Base-by-base conservation (phyloP, 2,888 invertebrate species). In the Nephrotoma guestfalica region DNA sequence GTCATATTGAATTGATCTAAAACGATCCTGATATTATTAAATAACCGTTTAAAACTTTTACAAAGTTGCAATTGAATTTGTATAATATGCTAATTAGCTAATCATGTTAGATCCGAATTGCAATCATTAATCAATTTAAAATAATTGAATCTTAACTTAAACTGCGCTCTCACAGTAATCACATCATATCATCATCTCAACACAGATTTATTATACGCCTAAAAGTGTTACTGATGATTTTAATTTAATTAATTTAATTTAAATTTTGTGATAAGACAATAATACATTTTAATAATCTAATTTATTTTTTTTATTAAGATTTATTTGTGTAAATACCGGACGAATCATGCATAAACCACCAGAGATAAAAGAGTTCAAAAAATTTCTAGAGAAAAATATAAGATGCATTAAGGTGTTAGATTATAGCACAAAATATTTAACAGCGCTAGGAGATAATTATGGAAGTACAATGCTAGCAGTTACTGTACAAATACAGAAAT, bases 371-470 rank as follows among this genome's bases (percentile, higher is more conserved):
- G 89, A 91, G 87, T 88, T 91, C 7, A 83, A 88, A 5, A 87
- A 88, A 51, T 89, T 91, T 15, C 88, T 91, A 57, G 89, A 90
- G 30, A 89, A 89, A 6, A 87, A 90, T 87, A 87, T 91, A 41
- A 88, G 89, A 9, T 89, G 89, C 7, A 88, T 87, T 0, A 89
- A 89, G 87, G 88, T 93, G 1, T 87, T 91, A 1, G 90, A 92
- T 0, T 91, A 92, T 87, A 89, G 90, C 15, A 90, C 90, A 9
- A 90, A 90, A 15, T 90, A 90, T 87, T 89, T 93, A n/a, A 93
- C 93, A 9, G 92, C 92, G 18, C 92, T 93, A 0, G 94, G 94
- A 0, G 94, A 94, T 88, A 94, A 94, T 89, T 94, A 94, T 89
- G 94, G 94, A 2, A 94, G 94, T 88, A 90, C 93, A 0, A 94